Base-by-base conservation (phyloP, 92 coral and sea anemone genomes). In the Blastomussa wellsi region DNA sequence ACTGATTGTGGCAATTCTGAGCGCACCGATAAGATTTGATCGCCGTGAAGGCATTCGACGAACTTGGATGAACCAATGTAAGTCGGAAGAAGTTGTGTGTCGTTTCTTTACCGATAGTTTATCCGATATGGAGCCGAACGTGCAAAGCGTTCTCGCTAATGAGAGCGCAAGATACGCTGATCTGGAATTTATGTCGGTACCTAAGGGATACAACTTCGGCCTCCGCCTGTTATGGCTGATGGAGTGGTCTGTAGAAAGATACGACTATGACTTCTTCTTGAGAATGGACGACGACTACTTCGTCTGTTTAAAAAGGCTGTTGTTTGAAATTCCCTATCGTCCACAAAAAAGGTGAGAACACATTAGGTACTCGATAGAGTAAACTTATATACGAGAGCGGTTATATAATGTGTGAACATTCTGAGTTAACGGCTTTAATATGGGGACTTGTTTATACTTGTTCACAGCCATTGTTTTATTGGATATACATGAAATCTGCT, bases 251-350 rank as follows among this genome's bases (percentile, higher is more conserved):
- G 85, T 78, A 5, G 73, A 55, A 62, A 92, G 93, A 62, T 96
- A 94, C 67, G 83, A 93, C 22, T 96, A 94, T 73, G 93, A 96
- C 41, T 96, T 90, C 80, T 91, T 94, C 79, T 82, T 96, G 32
- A 87, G 99, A 84, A 89, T 94, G 66, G 99, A 96, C 65, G 99
- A 96, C 76, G 99, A 96, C 71, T 96, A 96, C 29, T 96, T 96
- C 72, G 82, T 96, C 60, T 96, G 99, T 52, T 84, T 96, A 81
- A 91, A 85, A 72, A 81, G 95, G 65, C 82, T 96, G 82, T 33
- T 94, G 65, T 88, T 86, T 49, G 99, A 96, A 82, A 76, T 96
- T 17, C 99, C 98, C 22, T 86, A 82, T 60, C 83, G 88, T 20
- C 83, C 88, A n/a, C 88, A 77, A 10, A 85, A 52, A 36, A 85